Evolutionary conservation across 2,888 invertebrate genomes (phyloP), one percentile per base, ranked within the genome.

Genomic region (Cephalotes varians): DNA sequence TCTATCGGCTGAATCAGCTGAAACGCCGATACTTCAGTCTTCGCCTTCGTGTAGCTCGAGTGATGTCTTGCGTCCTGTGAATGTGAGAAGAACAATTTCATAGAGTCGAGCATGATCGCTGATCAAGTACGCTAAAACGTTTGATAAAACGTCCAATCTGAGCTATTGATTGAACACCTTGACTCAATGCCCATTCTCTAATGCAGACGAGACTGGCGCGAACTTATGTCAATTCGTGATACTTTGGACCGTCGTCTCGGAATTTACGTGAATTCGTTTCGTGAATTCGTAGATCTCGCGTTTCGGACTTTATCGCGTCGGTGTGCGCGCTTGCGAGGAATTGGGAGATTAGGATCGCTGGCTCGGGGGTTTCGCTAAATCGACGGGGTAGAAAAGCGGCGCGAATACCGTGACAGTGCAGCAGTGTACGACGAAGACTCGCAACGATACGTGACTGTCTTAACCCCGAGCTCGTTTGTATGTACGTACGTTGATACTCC

Each of bases 1-100:
- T 12, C 69, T 51, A 73, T 83, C 54, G 25, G 37, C 37, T n/a
- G 79, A 51, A 82, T 82, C 82, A 82, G 82, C 82, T 82, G 82
- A 58, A 69, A 28, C 62, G 21, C 15, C 9, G 12, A 54, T 37
- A 21, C 56, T 18, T 18, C 12, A 5, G 15, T 47, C 44, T 18
- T 56, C 71, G 54, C 28, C 25, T 15, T 60, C 31, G 34, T n/a
- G 25, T 49, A 15, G 18, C 25, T 34, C 74, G 34, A 64, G 44
- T 25, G 25, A 7, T 15, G 49, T 64, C 34, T 7, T 2, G 62
- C 72, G 37, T 64, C 15, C 51, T 44, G 74, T 34, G 44, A 54
- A 64, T n/a, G 44, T 54, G 51, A 21, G 7, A 28, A 10, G n/a
- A 54, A 25, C 28, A 34, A 25, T 28, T 5, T 60, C 47, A 4